A percentile compares a stretch with the other conserved stretches of the same genome.
Evolutionary conservation across 2,797 vertebrate species (phyloP).

Genomic region (Acrocephalus scirpaceus): DNA sequence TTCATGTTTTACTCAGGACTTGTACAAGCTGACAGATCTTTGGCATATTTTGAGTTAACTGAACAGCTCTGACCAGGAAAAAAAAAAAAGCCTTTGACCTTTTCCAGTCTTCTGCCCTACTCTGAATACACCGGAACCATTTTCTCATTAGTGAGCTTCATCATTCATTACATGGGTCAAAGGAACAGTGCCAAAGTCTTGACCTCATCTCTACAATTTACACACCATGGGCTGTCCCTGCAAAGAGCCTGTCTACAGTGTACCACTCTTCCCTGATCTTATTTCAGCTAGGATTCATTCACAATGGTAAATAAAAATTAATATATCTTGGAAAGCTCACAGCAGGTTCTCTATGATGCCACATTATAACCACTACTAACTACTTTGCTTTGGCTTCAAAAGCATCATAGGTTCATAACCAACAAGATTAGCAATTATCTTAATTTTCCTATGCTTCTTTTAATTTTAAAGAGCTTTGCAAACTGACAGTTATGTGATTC

Average conservation of each 20-base stretch:
- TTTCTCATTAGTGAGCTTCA: conserved; percentile 50
- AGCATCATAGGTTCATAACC: neutral
- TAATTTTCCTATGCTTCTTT: neutral
- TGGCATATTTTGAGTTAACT: conserved; percentile 21
- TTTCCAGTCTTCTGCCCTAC: neutral
- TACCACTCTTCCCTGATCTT: neutral
- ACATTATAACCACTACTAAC: neutral
- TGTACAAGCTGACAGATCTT: neutral
- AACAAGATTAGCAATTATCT: neutral
- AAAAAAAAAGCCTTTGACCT: conserved; percentile 10
- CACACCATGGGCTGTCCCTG: neutral
- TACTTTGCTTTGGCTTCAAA: neutral
- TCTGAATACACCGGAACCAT: conserved; percentile 34
- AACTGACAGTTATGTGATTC: neutral
- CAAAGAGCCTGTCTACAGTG: neutral
- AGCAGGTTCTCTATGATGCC: neutral
- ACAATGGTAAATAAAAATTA: neutral
- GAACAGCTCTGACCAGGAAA: neutral
- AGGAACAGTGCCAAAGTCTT: neutral
- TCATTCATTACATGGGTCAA: conserved; percentile 43
- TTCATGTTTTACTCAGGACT: neutral
- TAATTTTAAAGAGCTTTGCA: neutral
- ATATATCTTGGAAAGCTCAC: neutral
- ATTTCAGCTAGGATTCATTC: neutral
- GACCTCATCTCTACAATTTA: neutral